Base-by-base conservation (phyloP, 1,140 invertebrate genomes). In the Berghia stephanieae region DNA sequence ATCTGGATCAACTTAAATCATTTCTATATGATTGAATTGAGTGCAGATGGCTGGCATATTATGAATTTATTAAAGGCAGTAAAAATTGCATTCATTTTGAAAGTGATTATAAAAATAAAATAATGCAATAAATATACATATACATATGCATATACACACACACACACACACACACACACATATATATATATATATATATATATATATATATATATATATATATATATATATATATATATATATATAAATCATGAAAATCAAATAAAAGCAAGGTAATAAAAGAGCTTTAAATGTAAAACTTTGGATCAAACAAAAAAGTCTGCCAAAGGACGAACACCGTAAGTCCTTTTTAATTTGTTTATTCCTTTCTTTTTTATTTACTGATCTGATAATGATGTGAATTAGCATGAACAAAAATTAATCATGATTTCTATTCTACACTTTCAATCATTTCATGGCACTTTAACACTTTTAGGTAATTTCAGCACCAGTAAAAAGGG, bases 111-210 rank as follows among this genome's bases (percentile, higher is more conserved):
- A n/a, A n/a, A n/a, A n/a, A n/a, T n/a, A n/a, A n/a, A n/a, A n/a
- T n/a, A n/a, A n/a, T n/a, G n/a, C n/a, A n/a, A n/a, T n/a, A n/a
- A n/a, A n/a, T n/a, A n/a, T n/a, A n/a, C 46, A 49, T n/a, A 49
- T n/a, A 49, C 46, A 49, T n/a, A 49, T n/a, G n/a, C 46, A n/a
- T 38, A 70, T n/a, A 49, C 46, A 49, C 46, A 49, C 46, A 49
- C 46, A 49, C 46, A 49, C 46, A n/a, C 46, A 49, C 46, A n/a
- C 46, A 49, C 46, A n/a, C 46, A 49, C 46, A n/a, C n/a, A 49
- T n/a, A n/a, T n/a, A 49, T n/a, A n/a, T n/a, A 49, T n/a, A n/a
- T n/a, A 60, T 31, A n/a, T 8, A 60, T 31, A 31, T 60, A 8
- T 63, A 1, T 63, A 13, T 16, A 34, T 63, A 24, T 63, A 34